Base-by-base conservation (phyloP, 2,797 vertebrate genomes). In the Valencia hispanica region DNA sequence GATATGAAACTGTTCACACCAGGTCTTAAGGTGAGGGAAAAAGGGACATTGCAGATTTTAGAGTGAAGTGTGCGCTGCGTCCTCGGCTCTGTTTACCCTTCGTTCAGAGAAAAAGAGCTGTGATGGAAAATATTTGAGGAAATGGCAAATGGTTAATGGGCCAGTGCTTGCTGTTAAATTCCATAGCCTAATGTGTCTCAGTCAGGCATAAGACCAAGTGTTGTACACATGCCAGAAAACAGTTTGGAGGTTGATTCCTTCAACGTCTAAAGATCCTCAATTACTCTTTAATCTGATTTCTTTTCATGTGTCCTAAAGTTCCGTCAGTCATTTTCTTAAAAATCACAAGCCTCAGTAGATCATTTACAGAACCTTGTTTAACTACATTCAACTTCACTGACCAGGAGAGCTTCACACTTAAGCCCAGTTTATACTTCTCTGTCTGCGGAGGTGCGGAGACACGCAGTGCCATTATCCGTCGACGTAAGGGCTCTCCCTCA, bases 121-220 rank as follows among this genome's bases (percentile, higher is more conserved):
- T 79, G 90, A 85, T 93, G 93, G 93, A 94, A 94, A 94, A 92
- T 94, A 94, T 92, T 88, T 91, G 86, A 94, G 92, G 91, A 94
- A 94, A 94, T 93, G 90, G 92, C 93, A 87, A 92, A 91, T 68
- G 77, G 88, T 93, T 94, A 94, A 94, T 94, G 93, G 88, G 84
- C 90, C 93, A 80, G 88, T 82, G 82, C 92, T 93, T 92, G 91
- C 94, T 93, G 92, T 93, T 91, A 88, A 94, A 94, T 94, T 94
- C 91, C 93, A 91, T 90, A 90, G 93, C 86, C 91, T 94, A 93
- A 94, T 94, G 93, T 94, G 91, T 91, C 91, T 92, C 91, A 91
- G 90, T 91, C 84, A 92, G 86, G 89, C 94, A 93, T 91, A 91
- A 89, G 85, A 94, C 88, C 84, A 83, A 88, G 90, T 87, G 88